These are phyloP conservation scores for Puffinus mauretanicus DNA, from an alignment of 2,113 vertebrate species.

Conservation along the genomic window DNA sequence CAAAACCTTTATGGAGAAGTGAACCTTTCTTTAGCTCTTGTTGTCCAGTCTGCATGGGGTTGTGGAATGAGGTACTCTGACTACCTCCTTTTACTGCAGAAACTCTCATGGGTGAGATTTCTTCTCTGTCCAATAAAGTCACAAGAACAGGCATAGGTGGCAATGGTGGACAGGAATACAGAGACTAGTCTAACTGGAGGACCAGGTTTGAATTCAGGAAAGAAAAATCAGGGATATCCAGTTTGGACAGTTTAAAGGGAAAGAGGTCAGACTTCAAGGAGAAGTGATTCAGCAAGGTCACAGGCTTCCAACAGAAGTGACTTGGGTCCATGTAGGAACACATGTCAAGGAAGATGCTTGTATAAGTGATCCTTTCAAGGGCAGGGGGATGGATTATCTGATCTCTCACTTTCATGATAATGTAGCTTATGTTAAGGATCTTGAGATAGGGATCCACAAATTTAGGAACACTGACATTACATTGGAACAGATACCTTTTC, in stretches of 20 bases:
- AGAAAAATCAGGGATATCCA: background rate
- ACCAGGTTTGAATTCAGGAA: background rate
- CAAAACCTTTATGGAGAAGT: background rate
- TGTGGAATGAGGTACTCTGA: background rate
- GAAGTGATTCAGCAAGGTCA: background rate
- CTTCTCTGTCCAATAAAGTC: background rate
- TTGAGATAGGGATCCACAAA: background rate
- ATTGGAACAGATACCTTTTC: background rate
- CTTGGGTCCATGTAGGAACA: background rate
- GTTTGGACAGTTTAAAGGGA: background rate
- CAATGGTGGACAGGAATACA: background rate
- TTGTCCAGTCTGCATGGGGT: background rate
- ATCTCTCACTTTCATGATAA: background rate
- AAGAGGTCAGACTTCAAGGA: background rate
- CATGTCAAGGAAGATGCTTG: background rate
- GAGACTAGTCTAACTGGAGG: background rate
- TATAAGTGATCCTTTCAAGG: background rate
- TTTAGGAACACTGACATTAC: background rate
- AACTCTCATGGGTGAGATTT: background rate
- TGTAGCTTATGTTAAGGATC: background rate
- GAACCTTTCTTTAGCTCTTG: background rate
- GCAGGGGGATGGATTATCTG: background rate
- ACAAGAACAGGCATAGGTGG: background rate
- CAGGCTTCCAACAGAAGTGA: background rate
- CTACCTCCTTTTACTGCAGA: background rate